Conservation (phyloP, 1,140 invertebrate species). For the Drosophila trapezifrons region DNA sequence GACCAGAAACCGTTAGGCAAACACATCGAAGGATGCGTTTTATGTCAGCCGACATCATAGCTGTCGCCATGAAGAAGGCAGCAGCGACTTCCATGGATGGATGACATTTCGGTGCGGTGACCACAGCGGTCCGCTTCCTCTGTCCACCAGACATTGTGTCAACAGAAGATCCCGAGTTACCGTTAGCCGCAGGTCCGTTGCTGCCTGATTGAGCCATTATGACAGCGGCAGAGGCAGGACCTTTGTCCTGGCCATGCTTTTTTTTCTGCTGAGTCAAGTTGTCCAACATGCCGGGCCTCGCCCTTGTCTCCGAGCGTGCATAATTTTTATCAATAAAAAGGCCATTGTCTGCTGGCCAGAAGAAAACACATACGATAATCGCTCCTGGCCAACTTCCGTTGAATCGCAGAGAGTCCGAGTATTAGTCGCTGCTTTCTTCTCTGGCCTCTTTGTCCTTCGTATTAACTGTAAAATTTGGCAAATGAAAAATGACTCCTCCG, state of each 20-base stretch:
- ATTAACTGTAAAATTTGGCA: conserved; percentile 76
- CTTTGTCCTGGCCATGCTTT: conserved; percentile 12
- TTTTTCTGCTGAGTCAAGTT: conserved; percentile 79
- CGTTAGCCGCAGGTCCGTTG: conserved; percentile 22
- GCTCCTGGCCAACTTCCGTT: conserved; percentile 66
- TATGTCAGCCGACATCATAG: conserved; percentile 24
- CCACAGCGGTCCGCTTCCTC: conserved; percentile 26
- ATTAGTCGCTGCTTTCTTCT: conserved; percentile 17
- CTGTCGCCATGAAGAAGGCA: conserved; percentile 26
- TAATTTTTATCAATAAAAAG: conserved; percentile 79
- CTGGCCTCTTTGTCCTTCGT: conserved; percentile 19
- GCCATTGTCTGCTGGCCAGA: conserved; percentile 34
- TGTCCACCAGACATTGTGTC: conserved; percentile 35
- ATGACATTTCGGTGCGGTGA: conserved; percentile 39
- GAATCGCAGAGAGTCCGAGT: conserved; percentile 31
- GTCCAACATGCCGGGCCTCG: conserved; percentile 55
- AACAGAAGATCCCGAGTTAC: conserved; percentile 16
- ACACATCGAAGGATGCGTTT: conserved; percentile 22
- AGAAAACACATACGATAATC: conserved; percentile 47
- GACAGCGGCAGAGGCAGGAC: conserved; percentile 40
- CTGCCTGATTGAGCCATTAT: conserved; percentile 74
- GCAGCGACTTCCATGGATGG: conserved; percentile 6
- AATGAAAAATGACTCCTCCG: conserved; percentile 59
- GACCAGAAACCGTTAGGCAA: conserved; percentile 34
- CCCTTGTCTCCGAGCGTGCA: conserved; percentile 66